Evolutionary conservation across 2,888 invertebrate species (phyloP), one percentile per base, ranked within the genome.

Genomic region (Tetranychus truncatus): DNA sequence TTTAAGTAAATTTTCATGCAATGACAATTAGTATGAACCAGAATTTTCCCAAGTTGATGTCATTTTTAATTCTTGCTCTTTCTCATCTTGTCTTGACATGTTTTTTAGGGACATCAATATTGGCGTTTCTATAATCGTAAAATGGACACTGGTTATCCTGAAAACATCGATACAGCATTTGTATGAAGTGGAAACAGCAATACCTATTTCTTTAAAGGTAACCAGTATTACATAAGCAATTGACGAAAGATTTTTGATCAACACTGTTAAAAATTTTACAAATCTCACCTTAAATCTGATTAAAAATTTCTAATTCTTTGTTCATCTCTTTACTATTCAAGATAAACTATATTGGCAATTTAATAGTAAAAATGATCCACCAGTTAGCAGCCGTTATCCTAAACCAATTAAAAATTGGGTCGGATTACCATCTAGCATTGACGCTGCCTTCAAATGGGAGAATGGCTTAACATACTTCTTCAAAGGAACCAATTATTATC

Each of bases 121-220:
- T 96, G 95, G 95, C 87, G 94, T 81, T 95, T 90, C 82, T 88
- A 89, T 69, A 91, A 91, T 74, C 89, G 88, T 81, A 88, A 87
- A 81, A 87, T 92, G 85, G 92, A 94, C 81, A 89, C 90, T 2
- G 89, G 88, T 3, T 96, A 95, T 82, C 96, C 96, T 11, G 92
- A 93, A 81, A 88, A 89, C 82, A 82, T 91, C n/a, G 95, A 96
- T 81, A 92, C 95, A 0, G 95, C 93, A 0, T 88, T 95, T 81
- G 92, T 95, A 4, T 96, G 95, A 95, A 91, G 92, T 76, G 95
- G 95, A 76, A 96, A 97, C 82, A 95, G 95, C 79, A 95, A 95
- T 83, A 93, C 95, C 77, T 96, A 95, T 84, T 95, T 96, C 86
- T 92, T 91, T 84, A 95, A 95, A 84, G 93, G 93, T 84, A 82